Evolutionary conservation across 1,140 invertebrate genomes (phyloP).

Genomic region (Anagrus nilaparvatae): DNA sequence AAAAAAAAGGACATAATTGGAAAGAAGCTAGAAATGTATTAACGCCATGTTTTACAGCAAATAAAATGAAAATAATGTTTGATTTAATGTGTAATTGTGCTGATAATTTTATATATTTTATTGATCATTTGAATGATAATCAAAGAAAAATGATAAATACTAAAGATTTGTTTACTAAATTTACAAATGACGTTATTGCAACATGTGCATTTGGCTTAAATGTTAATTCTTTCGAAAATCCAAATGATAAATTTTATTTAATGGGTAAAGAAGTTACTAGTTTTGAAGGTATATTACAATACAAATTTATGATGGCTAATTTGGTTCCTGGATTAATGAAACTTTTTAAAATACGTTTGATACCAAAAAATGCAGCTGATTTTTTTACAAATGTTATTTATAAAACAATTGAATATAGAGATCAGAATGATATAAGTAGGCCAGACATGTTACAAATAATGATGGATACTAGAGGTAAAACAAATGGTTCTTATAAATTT

Average conservation of each 20-base stretch:
- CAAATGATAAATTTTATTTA: slow-evolving; percentile 29
- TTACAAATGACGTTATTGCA: slow-evolving; percentile 36
- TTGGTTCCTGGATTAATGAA: slow-evolving; percentile 11
- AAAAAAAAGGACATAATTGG: slow-evolving; percentile 44
- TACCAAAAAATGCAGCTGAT: slow-evolving; percentile 9
- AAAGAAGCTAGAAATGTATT: slow-evolving; percentile 45
- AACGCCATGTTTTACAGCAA: slow-evolving; percentile 48
- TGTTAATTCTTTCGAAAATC: slow-evolving; percentile 29
- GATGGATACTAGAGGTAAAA: slow-evolving; percentile 23
- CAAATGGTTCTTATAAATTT: slow-evolving; percentile 12
- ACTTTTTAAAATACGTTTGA: slow-evolving; percentile 11
- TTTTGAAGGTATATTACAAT: slow-evolving; percentile 15
- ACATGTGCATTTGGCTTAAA: slow-evolving; percentile 33
- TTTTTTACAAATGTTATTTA: slow-evolving; percentile 22
- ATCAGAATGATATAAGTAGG: slow-evolving; percentile 17
- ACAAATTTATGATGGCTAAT: slow-evolving; percentile 10
- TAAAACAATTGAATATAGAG: slow-evolving; percentile 17
- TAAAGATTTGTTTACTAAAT: slow-evolving; percentile 28
- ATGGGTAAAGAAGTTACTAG: slow-evolving; percentile 25
- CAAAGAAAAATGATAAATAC: slow-evolving; percentile 13
- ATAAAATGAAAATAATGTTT: slow-evolving; percentile 47
- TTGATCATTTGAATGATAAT: not conserved
- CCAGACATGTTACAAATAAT: slow-evolving; percentile 31
- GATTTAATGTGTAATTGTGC: slow-evolving; percentile 4
- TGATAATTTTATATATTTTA: not conserved